phyloP scores from a whole-genome alignment of 2,797 vertebrate genomes.

The Pagetopsis macropterus region DNA sequence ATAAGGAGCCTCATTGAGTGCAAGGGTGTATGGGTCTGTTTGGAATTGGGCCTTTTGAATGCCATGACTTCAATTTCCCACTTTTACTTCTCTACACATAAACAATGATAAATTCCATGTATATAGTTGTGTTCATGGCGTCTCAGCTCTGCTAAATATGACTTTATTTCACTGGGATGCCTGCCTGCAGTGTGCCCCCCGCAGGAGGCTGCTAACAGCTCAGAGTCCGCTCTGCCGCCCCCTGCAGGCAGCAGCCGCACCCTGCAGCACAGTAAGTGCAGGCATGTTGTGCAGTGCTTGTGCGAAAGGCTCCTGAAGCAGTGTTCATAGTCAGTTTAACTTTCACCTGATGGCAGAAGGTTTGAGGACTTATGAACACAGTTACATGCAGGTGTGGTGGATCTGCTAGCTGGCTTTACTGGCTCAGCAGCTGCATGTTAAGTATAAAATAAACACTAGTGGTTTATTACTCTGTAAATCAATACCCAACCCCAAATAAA shows the following conservation, averaged over 20 bases:
- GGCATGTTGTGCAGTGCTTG: conserved; percentile 33
- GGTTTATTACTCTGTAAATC: too few relatives aligned
- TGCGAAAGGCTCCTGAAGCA: conserved; percentile 27
- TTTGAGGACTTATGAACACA: conserved; percentile 23
- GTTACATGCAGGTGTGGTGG: conserved; percentile 29
- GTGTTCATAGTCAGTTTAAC: conserved; percentile 11
- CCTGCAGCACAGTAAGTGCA: conserved; percentile 76
- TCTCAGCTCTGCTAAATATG: conserved; percentile 3
- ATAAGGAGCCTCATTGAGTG: too few relatives aligned
- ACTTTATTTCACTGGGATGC: conserved; percentile 29
- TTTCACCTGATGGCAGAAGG: conserved; percentile 5
- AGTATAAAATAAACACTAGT: too few relatives aligned
- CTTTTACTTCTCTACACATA: conserved; percentile 3
- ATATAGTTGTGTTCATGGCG: neutral
- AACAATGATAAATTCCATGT: neutral
- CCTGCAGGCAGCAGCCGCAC: conserved; percentile 77
- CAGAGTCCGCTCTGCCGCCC: conserved; percentile 79
- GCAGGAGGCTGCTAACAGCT: conserved; percentile 83
- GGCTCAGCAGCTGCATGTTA: conserved; percentile 34
- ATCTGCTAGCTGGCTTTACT: conserved; percentile 7
- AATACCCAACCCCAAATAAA: too few relatives aligned
- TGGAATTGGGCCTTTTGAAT: neutral
- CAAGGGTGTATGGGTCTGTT: too few relatives aligned
- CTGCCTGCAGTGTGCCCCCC: conserved; percentile 82
- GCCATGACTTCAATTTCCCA: neutral